Conservation (phyloP, 2,113 vertebrate species). For the Athene cunicularia region DNA sequence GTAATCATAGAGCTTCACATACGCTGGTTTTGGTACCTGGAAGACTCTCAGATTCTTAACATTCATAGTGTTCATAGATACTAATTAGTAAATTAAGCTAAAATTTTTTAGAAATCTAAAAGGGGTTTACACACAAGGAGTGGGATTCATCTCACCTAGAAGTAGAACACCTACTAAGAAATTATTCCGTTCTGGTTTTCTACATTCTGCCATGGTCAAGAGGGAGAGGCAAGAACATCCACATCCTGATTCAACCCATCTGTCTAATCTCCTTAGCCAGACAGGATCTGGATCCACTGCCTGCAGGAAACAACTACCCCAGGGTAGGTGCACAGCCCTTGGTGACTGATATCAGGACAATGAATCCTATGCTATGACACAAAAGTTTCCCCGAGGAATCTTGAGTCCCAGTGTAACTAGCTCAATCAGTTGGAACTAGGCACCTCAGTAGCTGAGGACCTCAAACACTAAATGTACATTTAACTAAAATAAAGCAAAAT, state of each 20-base stretch:
- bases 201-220: not conserved
- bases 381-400: not conserved
- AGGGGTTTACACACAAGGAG: not conserved
- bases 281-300: not conserved
- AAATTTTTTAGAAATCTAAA: not conserved
- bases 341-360: not conserved
- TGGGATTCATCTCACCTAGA: not conserved
- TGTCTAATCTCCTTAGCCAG: not conserved
- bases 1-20: not conserved
- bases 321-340: not conserved
- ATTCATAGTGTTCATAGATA: not conserved
- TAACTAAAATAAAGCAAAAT: not conserved
- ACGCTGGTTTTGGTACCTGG: not conserved
- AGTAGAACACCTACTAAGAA: not conserved
- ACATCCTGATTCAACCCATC: not conserved
- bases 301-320: not conserved
- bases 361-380: not conserved
- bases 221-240: not conserved
- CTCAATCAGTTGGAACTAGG: not conserved
- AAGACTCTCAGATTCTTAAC: not conserved
- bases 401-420: not conserved
- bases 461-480: not conserved
- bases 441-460: not conserved
- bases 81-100: not conserved
- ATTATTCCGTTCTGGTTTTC: not conserved